Evolutionary conservation across 2,797 vertebrate species (phyloP), one percentile per base, ranked within the genome.

Genomic region (Psittacula derbiana): DNA sequence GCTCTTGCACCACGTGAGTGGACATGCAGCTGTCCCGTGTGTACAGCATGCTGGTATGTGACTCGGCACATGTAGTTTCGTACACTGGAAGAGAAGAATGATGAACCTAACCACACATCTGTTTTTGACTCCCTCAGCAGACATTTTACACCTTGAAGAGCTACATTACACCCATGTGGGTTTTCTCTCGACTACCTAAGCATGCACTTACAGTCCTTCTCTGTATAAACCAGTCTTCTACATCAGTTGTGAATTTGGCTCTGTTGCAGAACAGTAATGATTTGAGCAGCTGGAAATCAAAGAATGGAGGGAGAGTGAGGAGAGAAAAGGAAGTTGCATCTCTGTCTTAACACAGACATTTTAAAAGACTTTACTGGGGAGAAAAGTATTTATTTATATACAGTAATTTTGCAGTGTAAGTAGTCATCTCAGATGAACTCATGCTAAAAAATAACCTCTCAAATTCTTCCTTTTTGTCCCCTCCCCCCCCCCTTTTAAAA

Each of bases 1-100:
- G 31, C 24, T 78, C 44, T 64, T 47, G n/a, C 16, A 21, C 21
- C 30, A 3, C 0, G 0, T 0, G 0, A 46, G 40, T 43, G 67
- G 47, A 46, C 6, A 3, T 49, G 81, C 47, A 70, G 49, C 44
- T 53, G 52, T 46, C 44, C 62, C 2, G 2, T 2, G 23, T 1
- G 2, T 18, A 27, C 7, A 5, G 1, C 0, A 0, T 1, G 11
- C 70, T 73, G 36, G 19, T 74, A 9, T 8, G 10, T 19, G 57
- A n/a, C 47, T 91, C 0, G 0, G 27, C 47, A 87, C 64, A 6
- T 1, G 8, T 53, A 53, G 57, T 69, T 93, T 67, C 52, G 40
- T 40, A 43, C 28, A 3, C 53, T 4, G 2, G 47, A 93, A 53
- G 10, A n/a, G 53, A 5, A 33, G 53, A 41, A 75, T 80, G 76